Base-by-base conservation (phyloP, 2,797 vertebrate genomes). In the Spondyliosoma cantharus region DNA sequence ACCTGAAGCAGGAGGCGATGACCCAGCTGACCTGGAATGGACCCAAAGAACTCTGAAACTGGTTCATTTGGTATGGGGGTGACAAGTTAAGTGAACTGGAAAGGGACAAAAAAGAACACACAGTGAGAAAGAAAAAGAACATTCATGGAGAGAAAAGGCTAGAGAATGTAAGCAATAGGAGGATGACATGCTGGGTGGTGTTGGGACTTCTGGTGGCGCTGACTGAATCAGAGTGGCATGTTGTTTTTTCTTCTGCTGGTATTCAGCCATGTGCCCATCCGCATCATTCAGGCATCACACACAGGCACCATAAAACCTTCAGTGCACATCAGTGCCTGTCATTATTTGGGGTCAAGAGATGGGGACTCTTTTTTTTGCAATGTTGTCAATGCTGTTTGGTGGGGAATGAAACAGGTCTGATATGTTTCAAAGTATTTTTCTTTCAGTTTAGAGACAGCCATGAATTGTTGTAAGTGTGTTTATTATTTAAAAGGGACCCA, bases 221-320 rank as follows among this genome's bases (percentile, higher is more conserved):
- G 72, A 78, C 84, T 87, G 91, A 94, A 92, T 83, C 68, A 60
- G 25, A 71, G 64, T 87, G 90, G 84, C 92, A 79, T 90, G 78
- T 86, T 82, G 87, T 91, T 87, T 85, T 88, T 89, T 78, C 72
- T 50, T 84, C 85, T 68, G 68, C 52, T 86, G 86, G 65, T 86
- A 65, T 91, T 84, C 82, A 78, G 67, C 85, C 89, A 80, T 86
- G 84, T 82, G 87, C 50, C 81, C 70, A 71, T 76, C 67, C 82
- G 74, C 76, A 77, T 83, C 73, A 58, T 5, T 50, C 59, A 45
- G 25, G 13, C 63, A 50, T 46, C 71, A n/a, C 59, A n/a, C 42
- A 45, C 56, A 75, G 37, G 82, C 65, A 20, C 52, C 24, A 7
- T 0, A n/a, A 50, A 60, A 62, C 29, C 0, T 19, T 45, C 59